Evolutionary conservation across 2,113 vertebrate genomes (phyloP).

Genomic region (Carassius carassius): DNA sequence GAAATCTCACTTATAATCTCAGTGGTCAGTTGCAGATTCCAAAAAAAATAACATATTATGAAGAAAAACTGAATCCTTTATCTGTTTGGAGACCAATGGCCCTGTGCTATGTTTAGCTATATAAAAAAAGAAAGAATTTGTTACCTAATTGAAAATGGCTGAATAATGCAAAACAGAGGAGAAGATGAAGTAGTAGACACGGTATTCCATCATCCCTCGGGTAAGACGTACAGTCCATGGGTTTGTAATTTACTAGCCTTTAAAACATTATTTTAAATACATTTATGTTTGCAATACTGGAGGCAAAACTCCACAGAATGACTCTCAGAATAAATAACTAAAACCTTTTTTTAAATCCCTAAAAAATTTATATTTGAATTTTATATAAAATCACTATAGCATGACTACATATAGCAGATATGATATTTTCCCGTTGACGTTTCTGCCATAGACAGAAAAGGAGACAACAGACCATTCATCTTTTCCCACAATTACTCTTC

Average conservation of each 20-base stretch:
- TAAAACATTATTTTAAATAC: background rate
- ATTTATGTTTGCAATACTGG: background rate
- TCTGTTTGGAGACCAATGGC: background rate
- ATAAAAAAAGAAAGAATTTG: background rate
- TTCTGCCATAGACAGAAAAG: background rate
- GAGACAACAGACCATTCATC: constrained; percentile 26
- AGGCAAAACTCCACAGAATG: background rate
- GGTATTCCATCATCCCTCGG: background rate
- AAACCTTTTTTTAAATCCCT: background rate
- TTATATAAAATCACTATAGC: background rate
- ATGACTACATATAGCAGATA: background rate
- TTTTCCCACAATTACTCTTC: constrained; percentile 40
- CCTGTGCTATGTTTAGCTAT: background rate
- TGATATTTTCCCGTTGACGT: background rate
- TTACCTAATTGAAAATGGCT: background rate
- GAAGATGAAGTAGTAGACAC: background rate
- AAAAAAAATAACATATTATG: background rate
- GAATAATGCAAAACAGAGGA: constrained; percentile 1
- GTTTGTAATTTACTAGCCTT: background rate
- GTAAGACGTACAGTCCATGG: background rate
- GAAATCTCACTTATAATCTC: background rate
- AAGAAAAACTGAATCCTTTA: background rate
- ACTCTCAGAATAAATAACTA: background rate
- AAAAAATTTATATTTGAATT: background rate
- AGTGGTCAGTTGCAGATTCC: background rate